These are phyloP conservation scores for Sesia bembeciformis DNA, from an alignment of 2,888 invertebrate species.

Conservation along the genomic window DNA sequence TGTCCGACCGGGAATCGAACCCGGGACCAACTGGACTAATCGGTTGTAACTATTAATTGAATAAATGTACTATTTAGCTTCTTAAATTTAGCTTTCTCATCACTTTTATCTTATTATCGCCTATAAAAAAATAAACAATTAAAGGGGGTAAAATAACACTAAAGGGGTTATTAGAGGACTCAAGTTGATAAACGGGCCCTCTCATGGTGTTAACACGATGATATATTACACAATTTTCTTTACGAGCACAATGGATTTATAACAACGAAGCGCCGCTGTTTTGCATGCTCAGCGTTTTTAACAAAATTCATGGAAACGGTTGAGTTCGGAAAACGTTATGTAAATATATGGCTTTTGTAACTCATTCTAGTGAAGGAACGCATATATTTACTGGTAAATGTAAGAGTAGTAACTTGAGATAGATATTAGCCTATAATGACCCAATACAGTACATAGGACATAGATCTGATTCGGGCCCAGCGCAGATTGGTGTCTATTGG, in stretches of 20 bases:
- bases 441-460: too few relatives aligned
- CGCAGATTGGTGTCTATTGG: too few relatives aligned
- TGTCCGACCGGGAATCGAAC: too few relatives aligned
- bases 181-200: slow-evolving; percentile 56
- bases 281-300: slow-evolving; percentile 1
- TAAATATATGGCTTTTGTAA: slow-evolving; percentile 3
- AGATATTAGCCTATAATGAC: too few relatives aligned
- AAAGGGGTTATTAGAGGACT: slow-evolving; percentile 43
- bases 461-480: too few relatives aligned
- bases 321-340: slow-evolving; percentile 9
- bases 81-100: background rate
- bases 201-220: slow-evolving; percentile 55
- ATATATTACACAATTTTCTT: slow-evolving; percentile 67
- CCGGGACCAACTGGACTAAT: too few relatives aligned
- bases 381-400: background rate
- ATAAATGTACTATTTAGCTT: background rate
- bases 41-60: too few relatives aligned
- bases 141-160: slow-evolving; percentile 16
- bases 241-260: slow-evolving; percentile 58
- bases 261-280: slow-evolving; percentile 28
- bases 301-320: slow-evolving; percentile 14
- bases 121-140: background rate
- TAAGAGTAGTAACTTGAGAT: background rate
- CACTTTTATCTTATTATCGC: background rate
- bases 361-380: background rate